These are phyloP conservation scores for Eubucco bourcierii DNA, from an alignment of 2,113 vertebrate genomes.

Conservation along the genomic window DNA sequence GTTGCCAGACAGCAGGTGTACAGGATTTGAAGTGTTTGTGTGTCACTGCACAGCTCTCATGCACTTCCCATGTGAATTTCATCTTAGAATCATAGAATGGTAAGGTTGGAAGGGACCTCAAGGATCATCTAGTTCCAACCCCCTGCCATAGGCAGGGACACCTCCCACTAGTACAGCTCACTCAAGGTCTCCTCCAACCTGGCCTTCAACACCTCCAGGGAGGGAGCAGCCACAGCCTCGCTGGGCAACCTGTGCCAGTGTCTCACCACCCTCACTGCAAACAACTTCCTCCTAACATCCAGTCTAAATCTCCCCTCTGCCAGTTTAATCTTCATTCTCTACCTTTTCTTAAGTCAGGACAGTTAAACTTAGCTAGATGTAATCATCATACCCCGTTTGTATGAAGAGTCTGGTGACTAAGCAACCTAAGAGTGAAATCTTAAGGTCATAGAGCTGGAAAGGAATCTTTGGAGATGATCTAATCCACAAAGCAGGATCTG, in stretches of 20 bases:
- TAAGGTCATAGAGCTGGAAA: rapidly evolving
- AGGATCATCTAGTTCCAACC: too few relatives aligned
- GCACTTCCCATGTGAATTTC: neutral
- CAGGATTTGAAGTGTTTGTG: neutral
- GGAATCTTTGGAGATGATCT: neutral
- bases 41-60: neutral
- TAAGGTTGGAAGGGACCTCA: too few relatives aligned
- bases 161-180: too few relatives aligned
- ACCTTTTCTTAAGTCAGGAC: neutral
- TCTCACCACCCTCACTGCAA: too few relatives aligned
- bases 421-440: neutral
- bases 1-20: neutral
- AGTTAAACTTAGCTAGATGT: neutral
- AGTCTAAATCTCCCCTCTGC: too few relatives aligned
- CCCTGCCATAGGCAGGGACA: too few relatives aligned
- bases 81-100: neutral
- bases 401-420: neutral
- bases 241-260: too few relatives aligned
- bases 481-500: neutral
- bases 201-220: too few relatives aligned
- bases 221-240: too few relatives aligned
- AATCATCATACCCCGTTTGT: neutral
- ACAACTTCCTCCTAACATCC: too few relatives aligned
- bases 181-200: too few relatives aligned
- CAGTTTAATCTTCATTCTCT: neutral